These are phyloP conservation scores for Octodon degus DNA, from an alignment of 2,113 vertebrate species.

Conservation along the genomic window DNA sequence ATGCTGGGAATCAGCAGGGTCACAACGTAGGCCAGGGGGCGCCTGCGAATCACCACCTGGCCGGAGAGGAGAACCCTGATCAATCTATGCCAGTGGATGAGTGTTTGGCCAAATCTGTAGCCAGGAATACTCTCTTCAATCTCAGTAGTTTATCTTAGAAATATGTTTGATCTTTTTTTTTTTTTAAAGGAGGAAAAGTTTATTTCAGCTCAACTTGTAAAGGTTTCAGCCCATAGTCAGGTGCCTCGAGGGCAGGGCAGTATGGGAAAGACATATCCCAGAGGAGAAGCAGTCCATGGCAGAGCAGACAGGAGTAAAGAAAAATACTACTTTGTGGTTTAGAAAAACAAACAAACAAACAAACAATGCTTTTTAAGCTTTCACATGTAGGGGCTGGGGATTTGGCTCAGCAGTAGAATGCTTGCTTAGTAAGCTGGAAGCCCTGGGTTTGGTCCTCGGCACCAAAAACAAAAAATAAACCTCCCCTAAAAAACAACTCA, in stretches of 20 bases:
- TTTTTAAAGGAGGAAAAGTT: too few species aligned
- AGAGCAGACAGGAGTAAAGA: too few species aligned
- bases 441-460: too few species aligned
- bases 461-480: not conserved
- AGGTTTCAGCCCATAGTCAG: too few species aligned
- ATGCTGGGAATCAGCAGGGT: slow-evolving; percentile 91
- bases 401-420: too few species aligned
- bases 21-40: slow-evolving; percentile 90
- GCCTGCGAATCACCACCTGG: slow-evolving; percentile 91
- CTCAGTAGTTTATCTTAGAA: slow-evolving; percentile 3
- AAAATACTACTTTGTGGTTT: not conserved
- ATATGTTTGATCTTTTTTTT: not conserved
- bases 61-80: not conserved
- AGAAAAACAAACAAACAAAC: not conserved
- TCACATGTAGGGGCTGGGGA: not conserved
- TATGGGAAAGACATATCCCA: too few species aligned
- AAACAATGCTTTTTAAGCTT: not conserved
- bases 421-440: too few species aligned
- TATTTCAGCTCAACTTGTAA: too few species aligned
- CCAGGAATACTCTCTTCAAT: not conserved
- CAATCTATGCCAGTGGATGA: not conserved
- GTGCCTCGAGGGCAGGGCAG: too few species aligned
- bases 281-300: too few species aligned
- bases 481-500: not conserved
- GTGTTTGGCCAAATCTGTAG: not conserved